Percentiles rank a stretch among this genome's conserved stretches.
Conservation (phyloP, 2,888 invertebrate genomes). For the Euclidia mi region DNA sequence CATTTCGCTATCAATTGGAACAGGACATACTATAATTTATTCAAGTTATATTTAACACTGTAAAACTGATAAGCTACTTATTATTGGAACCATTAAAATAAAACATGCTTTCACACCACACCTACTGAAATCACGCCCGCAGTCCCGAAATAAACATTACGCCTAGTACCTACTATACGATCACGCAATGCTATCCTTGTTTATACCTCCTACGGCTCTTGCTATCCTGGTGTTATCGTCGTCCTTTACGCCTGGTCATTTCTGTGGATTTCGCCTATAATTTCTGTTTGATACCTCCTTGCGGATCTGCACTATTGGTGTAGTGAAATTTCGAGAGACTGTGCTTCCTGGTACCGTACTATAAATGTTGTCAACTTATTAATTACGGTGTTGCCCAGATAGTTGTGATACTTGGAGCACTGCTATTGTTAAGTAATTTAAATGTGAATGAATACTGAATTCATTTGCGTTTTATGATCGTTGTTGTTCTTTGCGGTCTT, state of each 20-base stretch:
- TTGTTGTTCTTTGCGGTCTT: too few relatives aligned
- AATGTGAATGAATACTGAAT: too few relatives aligned
- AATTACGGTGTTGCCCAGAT: too few relatives aligned
- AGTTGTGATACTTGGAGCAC: too few relatives aligned
- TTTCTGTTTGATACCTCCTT: constrained; percentile 21
- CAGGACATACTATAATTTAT: too few relatives aligned
- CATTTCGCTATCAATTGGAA: too few relatives aligned
- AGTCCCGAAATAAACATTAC: constrained; percentile 40
- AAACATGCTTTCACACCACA: constrained; percentile 26
- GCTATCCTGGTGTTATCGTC: constrained; percentile 43
- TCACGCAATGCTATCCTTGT: constrained; percentile 47
- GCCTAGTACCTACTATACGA: constrained; percentile 36
- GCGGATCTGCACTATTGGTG: constrained; percentile 23
- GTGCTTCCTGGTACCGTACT: constrained; percentile 9
- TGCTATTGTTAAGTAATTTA: too few relatives aligned
- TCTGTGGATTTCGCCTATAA: constrained; percentile 30
- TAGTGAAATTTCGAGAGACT: background rate
- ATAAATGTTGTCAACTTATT: too few relatives aligned
- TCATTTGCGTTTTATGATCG: too few relatives aligned
- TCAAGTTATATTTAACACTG: background rate
- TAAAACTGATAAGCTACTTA: constrained; percentile 19
- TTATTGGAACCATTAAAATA: constrained; percentile 21
- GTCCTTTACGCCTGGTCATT: constrained; percentile 51
- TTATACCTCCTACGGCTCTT: constrained; percentile 44
- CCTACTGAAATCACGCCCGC: constrained; percentile 42